Conservation (phyloP, 2,797 vertebrate species). For the Caiman crocodilus region DNA sequence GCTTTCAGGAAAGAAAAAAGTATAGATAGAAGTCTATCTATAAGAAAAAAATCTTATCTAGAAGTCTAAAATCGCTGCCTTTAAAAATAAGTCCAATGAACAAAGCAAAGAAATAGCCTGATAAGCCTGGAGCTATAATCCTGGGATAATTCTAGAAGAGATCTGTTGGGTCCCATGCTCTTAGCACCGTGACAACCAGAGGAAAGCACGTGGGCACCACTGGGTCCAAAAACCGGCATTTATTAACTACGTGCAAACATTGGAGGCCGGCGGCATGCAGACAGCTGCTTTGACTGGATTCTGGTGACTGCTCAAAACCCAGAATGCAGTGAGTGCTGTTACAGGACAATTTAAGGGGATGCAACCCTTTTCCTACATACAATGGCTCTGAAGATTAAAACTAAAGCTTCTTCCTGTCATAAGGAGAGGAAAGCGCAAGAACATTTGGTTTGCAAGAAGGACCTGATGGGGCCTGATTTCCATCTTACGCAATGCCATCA, state of each 20-base stretch:
- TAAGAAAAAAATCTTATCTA: not conserved
- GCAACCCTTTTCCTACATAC: not conserved
- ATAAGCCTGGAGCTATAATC: not conserved
- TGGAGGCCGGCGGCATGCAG: not conserved
- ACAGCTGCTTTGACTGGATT: not conserved
- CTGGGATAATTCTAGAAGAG: not conserved
- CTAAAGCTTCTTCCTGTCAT: not conserved
- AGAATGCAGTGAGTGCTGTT: not conserved
- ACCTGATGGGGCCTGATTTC: not conserved
- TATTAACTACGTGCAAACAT: not conserved
- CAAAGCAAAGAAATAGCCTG: too few relatives aligned
- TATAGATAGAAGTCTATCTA: too few relatives aligned
- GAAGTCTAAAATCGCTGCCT: not conserved
- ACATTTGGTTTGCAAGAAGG: not conserved
- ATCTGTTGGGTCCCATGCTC: not conserved
- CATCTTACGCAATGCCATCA: not conserved
- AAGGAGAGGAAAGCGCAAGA: not conserved
- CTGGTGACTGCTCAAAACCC: not conserved
- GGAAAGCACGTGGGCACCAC: not conserved
- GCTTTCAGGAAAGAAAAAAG: too few relatives aligned
- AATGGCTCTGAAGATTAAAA: not conserved
- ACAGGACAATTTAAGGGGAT: not conserved
- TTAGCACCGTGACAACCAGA: not conserved
- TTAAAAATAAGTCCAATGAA: not conserved
- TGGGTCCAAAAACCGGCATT: not conserved